Percentiles rank a stretch among this genome's conserved stretches.
Conservation (phyloP, 2,888 invertebrate species). For the Flabesymbios commensalis region DNA sequence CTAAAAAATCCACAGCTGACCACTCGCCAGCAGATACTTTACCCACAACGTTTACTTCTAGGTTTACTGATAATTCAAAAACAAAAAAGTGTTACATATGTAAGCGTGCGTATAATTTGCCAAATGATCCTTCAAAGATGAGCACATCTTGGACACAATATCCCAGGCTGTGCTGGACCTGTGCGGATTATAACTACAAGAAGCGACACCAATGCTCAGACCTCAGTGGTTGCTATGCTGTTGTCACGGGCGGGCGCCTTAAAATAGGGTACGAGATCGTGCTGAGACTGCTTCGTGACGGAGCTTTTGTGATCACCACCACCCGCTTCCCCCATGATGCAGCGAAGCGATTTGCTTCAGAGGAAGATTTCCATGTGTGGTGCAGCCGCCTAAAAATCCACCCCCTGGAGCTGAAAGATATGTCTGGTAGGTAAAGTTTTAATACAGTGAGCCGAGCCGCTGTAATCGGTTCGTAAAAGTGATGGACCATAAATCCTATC, state of each 20-base stretch:
- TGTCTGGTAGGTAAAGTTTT: constrained; percentile 7
- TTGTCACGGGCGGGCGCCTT: constrained; percentile 19
- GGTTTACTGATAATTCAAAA: too few relatives aligned
- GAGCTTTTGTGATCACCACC: constrained; percentile 15
- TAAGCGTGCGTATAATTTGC: not conserved
- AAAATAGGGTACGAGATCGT: constrained; percentile 19
- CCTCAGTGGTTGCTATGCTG: constrained; percentile 4
- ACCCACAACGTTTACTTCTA: too few relatives aligned
- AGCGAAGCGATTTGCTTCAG: constrained; percentile 5
- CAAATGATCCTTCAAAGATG: not conserved
- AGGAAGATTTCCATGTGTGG: constrained; percentile 13
- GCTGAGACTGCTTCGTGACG: constrained; percentile 15
- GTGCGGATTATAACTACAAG: constrained; percentile 11
- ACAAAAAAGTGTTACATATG: constrained; percentile 13
- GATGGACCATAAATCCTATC: too few relatives aligned
- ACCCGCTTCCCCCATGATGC: constrained; percentile 20
- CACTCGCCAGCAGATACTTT: too few relatives aligned
- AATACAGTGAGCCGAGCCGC: too few relatives aligned
- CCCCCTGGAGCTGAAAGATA: constrained; percentile 15
- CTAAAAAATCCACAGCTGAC: too few relatives aligned
- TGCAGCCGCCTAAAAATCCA: constrained; percentile 7
- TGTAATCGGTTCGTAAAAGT: too few relatives aligned
- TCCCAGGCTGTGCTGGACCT: constrained; percentile 7
- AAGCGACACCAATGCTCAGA: constrained; percentile 4
- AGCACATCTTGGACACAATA: not conserved